A percentile compares a stretch with the other conserved stretches of the same genome.
Conservation (phyloP, 2,797 vertebrate species). For the Arctocebus calabarensis region DNA sequence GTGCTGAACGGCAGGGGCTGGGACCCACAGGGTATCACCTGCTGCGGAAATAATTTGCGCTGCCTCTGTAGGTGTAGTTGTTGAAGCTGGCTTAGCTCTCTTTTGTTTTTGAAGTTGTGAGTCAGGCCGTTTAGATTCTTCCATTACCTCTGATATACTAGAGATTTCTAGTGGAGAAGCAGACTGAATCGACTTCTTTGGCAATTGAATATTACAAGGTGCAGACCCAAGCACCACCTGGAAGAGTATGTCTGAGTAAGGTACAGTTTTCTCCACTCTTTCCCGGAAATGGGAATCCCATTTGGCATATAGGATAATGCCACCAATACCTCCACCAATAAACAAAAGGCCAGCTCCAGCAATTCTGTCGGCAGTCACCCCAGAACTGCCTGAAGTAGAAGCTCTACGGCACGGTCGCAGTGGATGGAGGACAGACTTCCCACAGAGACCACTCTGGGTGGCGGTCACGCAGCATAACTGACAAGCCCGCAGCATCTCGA, state of each 20-base stretch:
- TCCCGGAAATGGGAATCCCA: constrained; percentile 95
- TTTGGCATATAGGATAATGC: constrained; percentile 95
- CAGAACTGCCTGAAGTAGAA: constrained; percentile 87
- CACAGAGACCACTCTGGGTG: constrained; percentile 89
- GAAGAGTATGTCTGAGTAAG: constrained; percentile 94
- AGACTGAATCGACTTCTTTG: constrained; percentile 90
- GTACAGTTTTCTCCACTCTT: constrained; percentile 94
- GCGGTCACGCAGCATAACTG: constrained; percentile 87
- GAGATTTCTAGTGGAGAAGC: too few species aligned
- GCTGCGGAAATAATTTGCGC: constrained; percentile 96
- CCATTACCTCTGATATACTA: too few species aligned
- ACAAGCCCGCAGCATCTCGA: constrained; percentile 92
- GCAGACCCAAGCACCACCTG: constrained; percentile 92
- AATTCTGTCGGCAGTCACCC: constrained; percentile 93
- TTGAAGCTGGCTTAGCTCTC: too few species aligned
- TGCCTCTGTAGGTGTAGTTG: constrained; percentile 89
- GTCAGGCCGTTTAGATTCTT: too few species aligned
- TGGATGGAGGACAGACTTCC: constrained; percentile 86
- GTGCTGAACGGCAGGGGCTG: constrained; percentile 92
- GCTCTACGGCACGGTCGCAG: constrained; percentile 90
- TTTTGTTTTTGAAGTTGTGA: too few species aligned
- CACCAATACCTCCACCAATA: constrained; percentile 93
- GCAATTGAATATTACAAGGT: constrained; percentile 80
- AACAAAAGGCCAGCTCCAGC: constrained; percentile 91
- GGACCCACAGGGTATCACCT: constrained; percentile 92